Evolutionary conservation across 2,888 invertebrate genomes (phyloP), one percentile per base, ranked within the genome.

Genomic region (Odontothrips loti): DNA sequence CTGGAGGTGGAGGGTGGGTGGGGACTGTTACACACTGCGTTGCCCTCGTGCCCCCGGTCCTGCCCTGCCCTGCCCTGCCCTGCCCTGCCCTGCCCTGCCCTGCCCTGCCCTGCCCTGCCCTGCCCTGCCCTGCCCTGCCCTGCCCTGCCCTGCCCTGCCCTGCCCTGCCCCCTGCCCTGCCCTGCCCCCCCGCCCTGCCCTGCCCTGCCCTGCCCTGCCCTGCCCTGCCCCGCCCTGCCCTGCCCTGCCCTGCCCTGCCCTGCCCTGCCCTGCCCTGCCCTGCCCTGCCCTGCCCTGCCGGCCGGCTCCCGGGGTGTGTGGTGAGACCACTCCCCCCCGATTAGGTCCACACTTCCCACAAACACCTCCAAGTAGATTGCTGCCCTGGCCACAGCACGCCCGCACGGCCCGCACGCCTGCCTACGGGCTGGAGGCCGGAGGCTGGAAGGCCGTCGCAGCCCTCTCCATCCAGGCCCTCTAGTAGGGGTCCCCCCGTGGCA

Each of bases 91-190:
- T 20, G 63, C 63, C 63, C 23, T 23, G 68, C 23, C n/a, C 63
- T n/a, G 68, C 68, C n/a, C 20, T n/a, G 63, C 63, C n/a, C 63
- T 6, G n/a, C 63, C 63, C 63, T n/a, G 68, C 68, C 63, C 63
- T n/a, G 63, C 63, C 63, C 63, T n/a, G 63, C 63, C 63, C 63
- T n/a, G 63, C 63, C 63, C 63, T n/a, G 63, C 63, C 63, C 63
- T n/a, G 63, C 63, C 63, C 63, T n/a, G 63, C 63, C 63, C 63
- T 20, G 15, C 63, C 15, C 63, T 11, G 15, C 63, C 63, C 20
- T 20, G n/a, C 63, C 63, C n/a, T 68, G 17, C 51, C 12, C 12
- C 51, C 15, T 51, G 51, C 51, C 51, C 17, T 17, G 8, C 51
- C 12, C 51, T 15, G 17, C 15, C 15, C 51, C 12, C 12, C 51